Evolutionary conservation across 2,888 invertebrate species (phyloP).

Genomic region (Epirrita christyi): DNA sequence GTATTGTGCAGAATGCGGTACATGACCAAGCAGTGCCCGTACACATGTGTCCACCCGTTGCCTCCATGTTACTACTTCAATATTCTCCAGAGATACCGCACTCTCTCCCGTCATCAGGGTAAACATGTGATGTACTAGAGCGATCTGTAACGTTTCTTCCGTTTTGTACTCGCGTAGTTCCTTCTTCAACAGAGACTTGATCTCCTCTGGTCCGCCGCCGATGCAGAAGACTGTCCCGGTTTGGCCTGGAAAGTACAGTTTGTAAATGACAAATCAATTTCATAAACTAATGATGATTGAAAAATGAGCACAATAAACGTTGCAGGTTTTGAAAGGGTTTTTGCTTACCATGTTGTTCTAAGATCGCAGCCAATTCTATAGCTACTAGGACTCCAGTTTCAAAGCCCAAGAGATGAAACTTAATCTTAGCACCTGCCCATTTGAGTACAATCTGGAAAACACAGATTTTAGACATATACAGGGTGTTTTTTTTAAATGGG

Average conservation of each 20-base stretch:
- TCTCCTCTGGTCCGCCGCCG: slow-evolving; percentile 56
- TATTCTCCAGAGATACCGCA: slow-evolving; percentile 32
- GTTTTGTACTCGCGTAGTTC: slow-evolving; percentile 44
- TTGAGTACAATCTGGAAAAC: slow-evolving; percentile 49
- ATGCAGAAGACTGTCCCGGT: slow-evolving; percentile 62
- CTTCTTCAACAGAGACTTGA: slow-evolving; percentile 43
- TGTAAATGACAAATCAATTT: too few relatives aligned
- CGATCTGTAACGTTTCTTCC: slow-evolving; percentile 53
- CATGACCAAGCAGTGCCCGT: slow-evolving; percentile 50
- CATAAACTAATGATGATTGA: too few relatives aligned
- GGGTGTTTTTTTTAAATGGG: too few relatives aligned
- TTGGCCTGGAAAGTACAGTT: too few relatives aligned
- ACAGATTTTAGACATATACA: not conserved
- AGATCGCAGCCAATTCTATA: slow-evolving; percentile 57
- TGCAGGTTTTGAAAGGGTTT: too few relatives aligned
- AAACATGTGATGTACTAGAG: slow-evolving; percentile 56
- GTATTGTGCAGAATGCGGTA: slow-evolving; percentile 61
- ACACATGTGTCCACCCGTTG: slow-evolving; percentile 50
- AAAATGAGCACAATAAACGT: too few relatives aligned
- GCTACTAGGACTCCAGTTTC: slow-evolving; percentile 59
- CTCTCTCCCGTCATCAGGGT: slow-evolving; percentile 44
- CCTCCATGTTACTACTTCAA: slow-evolving; percentile 40
- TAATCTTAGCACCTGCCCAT: slow-evolving; percentile 41
- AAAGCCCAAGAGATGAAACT: slow-evolving; percentile 60
- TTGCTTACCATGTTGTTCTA: slow-evolving; percentile 59